Conservation (phyloP, 1,140 invertebrate genomes). For the Heterodera schachtii region DNA sequence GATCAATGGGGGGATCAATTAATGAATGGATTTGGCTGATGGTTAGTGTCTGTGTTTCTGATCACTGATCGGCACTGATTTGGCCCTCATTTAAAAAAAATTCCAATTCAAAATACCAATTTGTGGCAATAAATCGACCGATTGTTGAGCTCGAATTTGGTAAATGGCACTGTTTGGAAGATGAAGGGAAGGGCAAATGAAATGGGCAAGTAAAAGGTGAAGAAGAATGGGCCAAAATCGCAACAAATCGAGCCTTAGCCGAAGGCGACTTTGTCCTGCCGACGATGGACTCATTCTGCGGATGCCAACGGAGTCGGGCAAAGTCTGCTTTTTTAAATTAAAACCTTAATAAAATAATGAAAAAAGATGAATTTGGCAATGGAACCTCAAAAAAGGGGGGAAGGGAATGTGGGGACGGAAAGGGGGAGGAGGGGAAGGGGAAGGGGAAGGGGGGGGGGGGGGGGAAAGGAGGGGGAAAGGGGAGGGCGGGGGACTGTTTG, state of each 20-base stretch:
- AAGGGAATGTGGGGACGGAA: background rate
- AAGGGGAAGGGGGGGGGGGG: no score
- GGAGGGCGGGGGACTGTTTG: background rate
- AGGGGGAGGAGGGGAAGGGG: no score
- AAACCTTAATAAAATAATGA: no score
- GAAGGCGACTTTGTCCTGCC: background rate
- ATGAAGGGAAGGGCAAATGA: background rate
- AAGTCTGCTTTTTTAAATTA: no score
- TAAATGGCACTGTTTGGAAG: background rate
- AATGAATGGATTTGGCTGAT: no score
- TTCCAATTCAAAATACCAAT: background rate
- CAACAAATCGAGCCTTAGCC: background rate
- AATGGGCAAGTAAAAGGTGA: slow-evolving; percentile 1
- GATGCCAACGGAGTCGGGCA: no score
- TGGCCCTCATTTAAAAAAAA: background rate
- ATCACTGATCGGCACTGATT: slow-evolving; percentile 1
- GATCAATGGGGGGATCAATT: background rate
- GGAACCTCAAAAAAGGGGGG: background rate
- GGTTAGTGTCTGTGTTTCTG: background rate
- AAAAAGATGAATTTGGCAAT: background rate
- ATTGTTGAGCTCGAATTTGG: slow-evolving; percentile 1
- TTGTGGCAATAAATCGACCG: background rate
- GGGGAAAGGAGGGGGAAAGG: no score
- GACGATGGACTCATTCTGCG: slow-evolving; percentile 12
- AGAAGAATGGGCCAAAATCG: background rate